Evolutionary conservation across 2,113 vertebrate genomes (phyloP).

Genomic region (Rattus norvegicus): DNA sequence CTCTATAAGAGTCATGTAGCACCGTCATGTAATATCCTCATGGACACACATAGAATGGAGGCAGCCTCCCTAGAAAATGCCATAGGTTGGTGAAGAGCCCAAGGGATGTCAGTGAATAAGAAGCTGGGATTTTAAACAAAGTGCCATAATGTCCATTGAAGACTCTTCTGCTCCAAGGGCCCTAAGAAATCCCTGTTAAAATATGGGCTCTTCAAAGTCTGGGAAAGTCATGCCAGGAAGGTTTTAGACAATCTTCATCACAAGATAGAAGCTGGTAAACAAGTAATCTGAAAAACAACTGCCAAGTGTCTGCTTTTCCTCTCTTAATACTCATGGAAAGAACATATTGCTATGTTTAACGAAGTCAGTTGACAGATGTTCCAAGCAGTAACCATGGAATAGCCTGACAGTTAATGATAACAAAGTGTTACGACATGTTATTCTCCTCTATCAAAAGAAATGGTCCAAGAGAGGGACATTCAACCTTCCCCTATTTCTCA

Average conservation of each 20-base stretch:
- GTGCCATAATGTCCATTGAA: neutral
- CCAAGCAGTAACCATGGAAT: slow-evolving; percentile 29
- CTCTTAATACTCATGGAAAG: slow-evolving; percentile 61
- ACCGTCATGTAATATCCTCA: neutral
- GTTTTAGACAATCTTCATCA: slow-evolving; percentile 21
- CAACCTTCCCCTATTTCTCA: neutral
- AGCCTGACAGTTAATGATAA: slow-evolving; percentile 43
- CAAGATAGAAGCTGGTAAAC: slow-evolving; percentile 7
- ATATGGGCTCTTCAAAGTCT: neutral
- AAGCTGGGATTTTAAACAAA: neutral
- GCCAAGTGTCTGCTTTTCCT: slow-evolving; percentile 40
- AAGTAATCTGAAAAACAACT: slow-evolving; percentile 1
- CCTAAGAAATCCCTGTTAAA: neutral
- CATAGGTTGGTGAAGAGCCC: neutral
- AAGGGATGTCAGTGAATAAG: neutral
- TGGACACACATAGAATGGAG: neutral
- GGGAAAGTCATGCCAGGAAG: neutral
- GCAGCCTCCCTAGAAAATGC: too few relatives aligned
- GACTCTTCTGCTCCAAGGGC: neutral
- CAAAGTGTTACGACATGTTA: slow-evolving; percentile 23
- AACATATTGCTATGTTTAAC: slow-evolving; percentile 62
- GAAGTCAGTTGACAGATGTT: neutral
- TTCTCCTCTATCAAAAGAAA: slow-evolving; percentile 43
- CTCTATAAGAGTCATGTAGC: neutral
- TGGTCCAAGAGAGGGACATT: neutral